Evolutionary conservation across 23 tunicate genomes (phyloP), one percentile per base, ranked within the genome.

Genomic region (Corella eumyota): DNA sequence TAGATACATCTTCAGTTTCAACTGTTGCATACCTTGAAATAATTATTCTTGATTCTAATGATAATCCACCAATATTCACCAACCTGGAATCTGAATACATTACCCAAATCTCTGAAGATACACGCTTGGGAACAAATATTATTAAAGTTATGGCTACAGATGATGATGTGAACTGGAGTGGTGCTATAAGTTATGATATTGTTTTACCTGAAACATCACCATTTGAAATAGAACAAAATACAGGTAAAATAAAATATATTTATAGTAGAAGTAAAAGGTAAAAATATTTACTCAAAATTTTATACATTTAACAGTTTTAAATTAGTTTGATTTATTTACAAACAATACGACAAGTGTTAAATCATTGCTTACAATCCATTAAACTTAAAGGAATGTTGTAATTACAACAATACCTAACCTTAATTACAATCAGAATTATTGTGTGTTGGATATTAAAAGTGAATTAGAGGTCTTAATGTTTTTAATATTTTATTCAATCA

Each of bases 21-120:
- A n/a, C n/a, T n/a, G n/a, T n/a, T n/a, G 44, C 34, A 47, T 17
- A 21, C 32, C 3, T 78, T 34, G 31, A 1, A 4, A 55, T 78
- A n/a, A 45, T 38, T 6, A 45, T 78, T 2, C 33, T 53, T 3
- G 83, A 84, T 37, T 50, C 30, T 5, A 86, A 86, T 60, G 78
- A 86, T 61, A 65, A 86, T 50, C 6, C 59, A 27, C 95, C 95
- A 2, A 29, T 3, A 9, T 86, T 86, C 60, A 56, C 45, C 26
- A n/a, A 44, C 2, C 19, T 13, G 3, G 34, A 57, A n/a, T 32
- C 24, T 21, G 50, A 36, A 1, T 58, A 66, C 62, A 6, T 34
- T n/a, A 52, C 24, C 17, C 40, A 21, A 20, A 23, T 86, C 2
- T 3, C 38, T 7, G 95, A 77, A 60, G 69, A 71, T 34, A 31